Evolutionary conservation across 2,113 vertebrate species (phyloP), one percentile per base, ranked within the genome.

Genomic region (Tetrao urogallus): DNA sequence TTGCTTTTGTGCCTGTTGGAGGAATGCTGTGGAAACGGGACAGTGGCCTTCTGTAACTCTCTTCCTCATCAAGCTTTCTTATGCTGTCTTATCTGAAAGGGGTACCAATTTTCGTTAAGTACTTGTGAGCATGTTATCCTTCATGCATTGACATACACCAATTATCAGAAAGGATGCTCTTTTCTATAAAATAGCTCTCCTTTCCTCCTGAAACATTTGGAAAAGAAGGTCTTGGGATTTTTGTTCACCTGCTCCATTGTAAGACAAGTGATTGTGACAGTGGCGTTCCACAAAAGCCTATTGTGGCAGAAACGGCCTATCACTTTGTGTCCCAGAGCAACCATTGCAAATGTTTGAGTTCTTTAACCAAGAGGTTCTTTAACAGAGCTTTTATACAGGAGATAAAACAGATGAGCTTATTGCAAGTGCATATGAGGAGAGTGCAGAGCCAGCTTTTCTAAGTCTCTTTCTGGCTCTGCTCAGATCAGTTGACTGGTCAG

Each of bases 41-140:
- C 12, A 40, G n/a, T 69, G 50, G 8, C 50, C 45, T 89, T 61
- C 34, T 20, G 6, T 58, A 86, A 18, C 34, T 88, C 8, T 73
- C 7, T 13, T 66, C 30, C 17, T 86, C 27, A 50, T 11, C 0
- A 0, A 61, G 30, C 19, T 48, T 45, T 10, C 5, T 34, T 27
- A 42, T 69, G 21, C 5, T 78, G 11, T 50, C 5, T 0, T 36
- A 6, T 43, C 52, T 72, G 40, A 78, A 86, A 65, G 17, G 48
- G 32, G 15, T 21, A 30, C 8, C 43, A 43, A 13, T 75, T 80
- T 50, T 67, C 9, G 11, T 1, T 0, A 81, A 10, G 27, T 52
- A 40, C 25, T 19, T 13, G 27, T 24, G 82, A 69, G 19, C 0
- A 1, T 91, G 72, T 28, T 42, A 67, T 1, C 13, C 20, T 12